Conservation (phyloP, 2,797 vertebrate species). For the Pristis pectinata region DNA sequence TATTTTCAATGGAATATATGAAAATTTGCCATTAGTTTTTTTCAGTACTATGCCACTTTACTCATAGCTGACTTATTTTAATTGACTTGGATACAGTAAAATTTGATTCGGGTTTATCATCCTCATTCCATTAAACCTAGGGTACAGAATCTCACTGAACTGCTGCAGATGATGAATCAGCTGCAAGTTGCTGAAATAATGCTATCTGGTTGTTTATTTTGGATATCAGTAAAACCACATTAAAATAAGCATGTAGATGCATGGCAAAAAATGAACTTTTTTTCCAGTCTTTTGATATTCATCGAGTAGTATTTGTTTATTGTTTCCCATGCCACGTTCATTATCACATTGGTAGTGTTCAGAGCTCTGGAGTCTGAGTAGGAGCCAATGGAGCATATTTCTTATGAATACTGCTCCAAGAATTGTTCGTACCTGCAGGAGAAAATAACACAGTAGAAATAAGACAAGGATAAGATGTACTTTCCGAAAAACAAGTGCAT, state of each 20-base stretch:
- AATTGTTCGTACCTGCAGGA: constrained; percentile 11
- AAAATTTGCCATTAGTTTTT: not conserved
- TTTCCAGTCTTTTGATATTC: not conserved
- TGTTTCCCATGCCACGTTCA: constrained; percentile 30
- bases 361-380: constrained; percentile 84
- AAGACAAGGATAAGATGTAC: not conserved
- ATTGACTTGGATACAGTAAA: not conserved
- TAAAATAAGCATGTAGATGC: not conserved
- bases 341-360: constrained; percentile 52
- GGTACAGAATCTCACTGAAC: no score
- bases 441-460: constrained; percentile 16
- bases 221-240: not conserved
- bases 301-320: not conserved
- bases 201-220: constrained; percentile 43
- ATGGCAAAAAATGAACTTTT: not conserved
- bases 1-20: not conserved
- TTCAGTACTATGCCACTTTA: not conserved
- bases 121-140: not conserved
- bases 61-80: not conserved
- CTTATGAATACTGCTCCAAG: not conserved
- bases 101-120: not conserved
- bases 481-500: no score
- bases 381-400: constrained; percentile 82
- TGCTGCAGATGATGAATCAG: not conserved
- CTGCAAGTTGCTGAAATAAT: not conserved